These are phyloP conservation scores for Ctenoplectra terminalis DNA, from an alignment of 1,140 invertebrate species.

Conservation along the genomic window DNA sequence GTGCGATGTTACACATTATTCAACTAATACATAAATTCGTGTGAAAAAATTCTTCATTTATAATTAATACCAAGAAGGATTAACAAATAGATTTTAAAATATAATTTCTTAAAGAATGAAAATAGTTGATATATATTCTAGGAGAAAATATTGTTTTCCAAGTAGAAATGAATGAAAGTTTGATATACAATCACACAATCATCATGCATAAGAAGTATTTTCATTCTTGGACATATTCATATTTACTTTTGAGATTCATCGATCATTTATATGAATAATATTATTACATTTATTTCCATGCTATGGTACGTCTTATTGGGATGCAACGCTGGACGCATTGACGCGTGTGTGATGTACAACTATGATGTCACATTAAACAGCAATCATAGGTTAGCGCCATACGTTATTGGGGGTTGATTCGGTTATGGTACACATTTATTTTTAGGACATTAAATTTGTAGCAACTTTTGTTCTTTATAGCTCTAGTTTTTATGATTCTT, in stretches of 20 bases:
- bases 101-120: conserved; percentile 47
- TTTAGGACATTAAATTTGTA: conserved; percentile 57
- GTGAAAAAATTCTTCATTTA: background rate
- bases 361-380: conserved; percentile 81
- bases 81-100: conserved; percentile 5
- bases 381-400: conserved; percentile 83
- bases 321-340: conserved; percentile 81
- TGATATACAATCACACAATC: conserved; percentile 17
- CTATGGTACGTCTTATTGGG: conserved; percentile 80
- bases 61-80: conserved; percentile 27
- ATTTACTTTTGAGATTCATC: conserved; percentile 58
- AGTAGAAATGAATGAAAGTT: conserved; percentile 27
- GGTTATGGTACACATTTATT: conserved; percentile 76
- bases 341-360: conserved; percentile 80
- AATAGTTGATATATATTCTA: conserved; percentile 35
- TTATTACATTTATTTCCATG: conserved; percentile 81
- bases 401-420: conserved; percentile 76
- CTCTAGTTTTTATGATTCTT: conserved; percentile 55
- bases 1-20: conserved; percentile 14
- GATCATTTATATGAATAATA: conserved; percentile 69
- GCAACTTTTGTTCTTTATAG: conserved; percentile 48
- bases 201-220: conserved; percentile 59
- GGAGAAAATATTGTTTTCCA: conserved; percentile 5
- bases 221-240: conserved; percentile 62
- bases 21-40: background rate